Base-by-base conservation (phyloP, 2,888 invertebrate species). In the Thymelicus sylvestris region DNA sequence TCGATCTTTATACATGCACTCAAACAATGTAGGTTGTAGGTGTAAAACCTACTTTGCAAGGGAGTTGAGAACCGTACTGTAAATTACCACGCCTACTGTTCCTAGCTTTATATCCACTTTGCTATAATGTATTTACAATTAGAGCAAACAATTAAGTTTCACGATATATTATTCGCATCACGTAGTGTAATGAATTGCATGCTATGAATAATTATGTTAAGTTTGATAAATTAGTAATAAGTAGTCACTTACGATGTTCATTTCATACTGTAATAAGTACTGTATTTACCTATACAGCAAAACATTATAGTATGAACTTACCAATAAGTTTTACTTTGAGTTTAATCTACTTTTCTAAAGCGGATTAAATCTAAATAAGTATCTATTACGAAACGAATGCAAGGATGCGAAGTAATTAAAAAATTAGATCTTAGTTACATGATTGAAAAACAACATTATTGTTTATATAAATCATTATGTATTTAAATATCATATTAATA, bases 101-200 rank as follows among this genome's bases (percentile, higher is more conserved):
- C 38, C 50, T 38, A 39, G 64, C 48, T 64, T 64, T 64, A 64
- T 64, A 64, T 39, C 38, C 38, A 64, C 48, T 50, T 50, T 6
- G 50, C 50, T 64, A 39, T 64, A 64, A 39, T 31, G 50, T 64
- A 50, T 50, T 50, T 64, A 64, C 50, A 50, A 64, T 64, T 38
- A 50, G 50, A 15, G 38, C 64, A 38, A 50, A 64, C 48, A 64
- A 64, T 64, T 38, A 38, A 50, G 38, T 64, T 38, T 48, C 24
- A 24, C 52, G 19, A 39, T 52, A 50, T 38, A 15, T 47, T 7
- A 47, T 24, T 31, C 50, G 50, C 50, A 19, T 52, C 15, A 52
- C 19, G 50, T 52, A 52, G 15, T 15, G 50, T 47, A 12, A 19
- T 52, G 19, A 19, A 52, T 52, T 19, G 19, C 50, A 52, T 19